Conservation (phyloP, 2,888 invertebrate genomes). For the Nemotelus nigrinus region DNA sequence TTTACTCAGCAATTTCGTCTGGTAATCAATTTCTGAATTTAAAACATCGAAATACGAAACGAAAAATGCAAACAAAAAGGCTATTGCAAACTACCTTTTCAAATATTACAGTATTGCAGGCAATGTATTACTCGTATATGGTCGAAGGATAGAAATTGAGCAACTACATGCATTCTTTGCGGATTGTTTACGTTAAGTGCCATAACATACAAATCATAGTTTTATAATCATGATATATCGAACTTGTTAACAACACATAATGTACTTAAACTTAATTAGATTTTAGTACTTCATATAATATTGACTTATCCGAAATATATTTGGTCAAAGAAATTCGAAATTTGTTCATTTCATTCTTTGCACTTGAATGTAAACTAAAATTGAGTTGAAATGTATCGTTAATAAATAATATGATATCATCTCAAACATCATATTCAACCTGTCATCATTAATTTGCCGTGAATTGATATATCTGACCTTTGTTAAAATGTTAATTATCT, state of each 20-base stretch:
- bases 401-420: not conserved
- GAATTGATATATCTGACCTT: conserved; percentile 8
- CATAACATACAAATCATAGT: conserved; percentile 49
- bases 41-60: no score
- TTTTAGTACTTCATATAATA: not conserved
- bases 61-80: no score
- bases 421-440: not conserved
- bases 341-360: no score
- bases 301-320: not conserved
- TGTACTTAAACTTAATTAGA: not conserved
- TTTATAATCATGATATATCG: not conserved
- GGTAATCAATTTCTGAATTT: no score
- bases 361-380: no score
- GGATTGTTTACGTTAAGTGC: conserved; percentile 50
- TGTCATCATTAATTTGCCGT: not conserved
- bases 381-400: no score
- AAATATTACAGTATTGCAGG: no score
- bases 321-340: not conserved
- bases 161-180: conserved; percentile 4
- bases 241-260: not conserved
- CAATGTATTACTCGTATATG: no score
- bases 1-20: no score
- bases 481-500: conserved; percentile 24
- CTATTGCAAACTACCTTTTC: no score
- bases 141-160: not conserved